Conservation (phyloP, 2,113 vertebrate species). For the Cheirogaleus medius region DNA sequence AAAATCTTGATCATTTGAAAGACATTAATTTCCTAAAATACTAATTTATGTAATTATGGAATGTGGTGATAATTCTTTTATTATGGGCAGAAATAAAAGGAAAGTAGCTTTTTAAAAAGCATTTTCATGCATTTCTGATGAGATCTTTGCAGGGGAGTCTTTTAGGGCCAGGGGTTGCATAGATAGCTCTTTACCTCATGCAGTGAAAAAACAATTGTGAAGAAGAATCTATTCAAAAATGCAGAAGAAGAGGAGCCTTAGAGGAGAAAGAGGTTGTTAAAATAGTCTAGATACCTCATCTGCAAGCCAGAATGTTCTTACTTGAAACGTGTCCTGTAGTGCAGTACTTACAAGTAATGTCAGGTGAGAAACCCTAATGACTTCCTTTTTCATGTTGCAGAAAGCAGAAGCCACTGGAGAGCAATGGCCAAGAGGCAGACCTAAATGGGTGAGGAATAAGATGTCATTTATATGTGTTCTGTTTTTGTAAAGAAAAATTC, state of each 20-base stretch:
- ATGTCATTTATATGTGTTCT: constrained; percentile 63
- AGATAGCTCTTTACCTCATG: background rate
- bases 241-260: background rate
- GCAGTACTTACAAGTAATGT: constrained; percentile 51
- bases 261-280: background rate
- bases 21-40: constrained; percentile 20
- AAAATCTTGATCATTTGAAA: background rate
- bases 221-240: background rate
- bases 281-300: constrained; percentile 19
- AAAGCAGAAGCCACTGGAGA: constrained; percentile 95
- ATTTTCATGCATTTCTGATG: constrained; percentile 48
- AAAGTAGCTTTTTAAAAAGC: constrained; percentile 35
- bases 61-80: background rate
- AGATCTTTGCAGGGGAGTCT: background rate
- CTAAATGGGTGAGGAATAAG: constrained; percentile 95
- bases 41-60: background rate
- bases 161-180: background rate
- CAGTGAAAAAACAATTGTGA: background rate
- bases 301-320: constrained; percentile 51
- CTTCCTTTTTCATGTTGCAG: constrained; percentile 84
- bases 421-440: constrained; percentile 96
- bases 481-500: constrained; percentile 45
- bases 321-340: constrained; percentile 62
- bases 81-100: constrained; percentile 18
- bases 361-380: constrained; percentile 72